Base-by-base conservation (phyloP, 2,888 invertebrate genomes). In the Troilus luridus region DNA sequence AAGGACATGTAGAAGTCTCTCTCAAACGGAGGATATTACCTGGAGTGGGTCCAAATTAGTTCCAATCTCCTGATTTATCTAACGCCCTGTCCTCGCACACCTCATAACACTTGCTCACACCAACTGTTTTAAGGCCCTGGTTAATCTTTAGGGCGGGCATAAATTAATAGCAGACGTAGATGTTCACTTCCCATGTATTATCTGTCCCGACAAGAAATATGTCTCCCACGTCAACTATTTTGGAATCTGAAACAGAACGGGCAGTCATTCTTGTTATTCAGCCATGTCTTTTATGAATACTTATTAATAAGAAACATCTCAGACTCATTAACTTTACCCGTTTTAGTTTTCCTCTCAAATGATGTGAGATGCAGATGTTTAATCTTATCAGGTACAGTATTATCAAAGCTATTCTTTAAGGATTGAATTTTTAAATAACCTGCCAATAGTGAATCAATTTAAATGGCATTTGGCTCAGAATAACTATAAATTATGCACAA, bases 41-140 rank as follows among this genome's bases (percentile, higher is more conserved):
- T 81, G 81, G 81, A 81, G 81, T 27, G 0, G 81, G 54, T 81
- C 81, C 81, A 81, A 81, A 81, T 81, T 56, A 81, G 81, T 81
- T 81, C 81, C 81, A 54, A 54, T 21, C 81, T 41, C 81, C 81
- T 81, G 81, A 81, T 81, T 81, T 81, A 81, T 81, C 81, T 21
- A 21, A 54, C 0, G 54, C 81, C 54, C 54, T 19, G 19, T 81
- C 81, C 81, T 21, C 54, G 54, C 81, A 56, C 81, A 81, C 81
- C 81, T 81, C 81, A 56, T 81, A 81, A 56, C 81, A 81, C 81
- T 81, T 81, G 81, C 54, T 81, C 81, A 81, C 67, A 24, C 67
- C 24, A 67, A 88, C n/a, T 58, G 88, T 88, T 88, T 59, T 88
- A 60, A 27, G 24, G 24, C 58, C 59, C 24, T 88, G 88, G 59